Evolutionary conservation across 2,888 invertebrate genomes (phyloP).

Genomic region (Dryomyza anilis): DNA sequence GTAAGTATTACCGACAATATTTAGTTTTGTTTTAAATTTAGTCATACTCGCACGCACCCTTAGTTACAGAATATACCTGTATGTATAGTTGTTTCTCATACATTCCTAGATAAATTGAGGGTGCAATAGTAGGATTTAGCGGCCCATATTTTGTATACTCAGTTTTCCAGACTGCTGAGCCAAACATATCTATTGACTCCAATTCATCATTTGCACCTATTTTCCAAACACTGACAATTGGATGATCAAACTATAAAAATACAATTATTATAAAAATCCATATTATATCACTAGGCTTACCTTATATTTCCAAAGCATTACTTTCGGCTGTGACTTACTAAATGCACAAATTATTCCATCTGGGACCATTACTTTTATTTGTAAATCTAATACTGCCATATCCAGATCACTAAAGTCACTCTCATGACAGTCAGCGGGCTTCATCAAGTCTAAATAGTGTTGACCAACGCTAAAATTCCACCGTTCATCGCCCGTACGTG

Average conservation of each 20-base stretch:
- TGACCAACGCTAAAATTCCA: constrained; percentile 97
- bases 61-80: constrained; percentile 50
- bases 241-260: constrained; percentile 71
- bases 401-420: constrained; percentile 50
- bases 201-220: constrained; percentile 72
- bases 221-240: constrained; percentile 85
- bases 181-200: constrained; percentile 75
- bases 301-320: constrained; percentile 77
- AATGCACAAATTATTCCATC: constrained; percentile 75
- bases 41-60: too few species aligned
- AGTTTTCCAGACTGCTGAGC: constrained; percentile 66
- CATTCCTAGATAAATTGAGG: constrained; percentile 83
- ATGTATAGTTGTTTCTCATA: constrained; percentile 76
- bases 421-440: constrained; percentile 63
- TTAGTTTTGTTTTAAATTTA: too few species aligned
- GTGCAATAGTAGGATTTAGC: constrained; percentile 61
- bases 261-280: neutral
- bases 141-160: constrained; percentile 50
- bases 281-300: constrained; percentile 60
- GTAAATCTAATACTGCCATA: constrained; percentile 61
- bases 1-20: too few species aligned
- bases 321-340: constrained; percentile 65
- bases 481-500: constrained; percentile 81
- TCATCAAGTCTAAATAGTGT: constrained; percentile 74
- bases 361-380: constrained; percentile 71